phyloP scores from a whole-genome alignment of 2,888 invertebrate species.

The Tipula helvola region DNA sequence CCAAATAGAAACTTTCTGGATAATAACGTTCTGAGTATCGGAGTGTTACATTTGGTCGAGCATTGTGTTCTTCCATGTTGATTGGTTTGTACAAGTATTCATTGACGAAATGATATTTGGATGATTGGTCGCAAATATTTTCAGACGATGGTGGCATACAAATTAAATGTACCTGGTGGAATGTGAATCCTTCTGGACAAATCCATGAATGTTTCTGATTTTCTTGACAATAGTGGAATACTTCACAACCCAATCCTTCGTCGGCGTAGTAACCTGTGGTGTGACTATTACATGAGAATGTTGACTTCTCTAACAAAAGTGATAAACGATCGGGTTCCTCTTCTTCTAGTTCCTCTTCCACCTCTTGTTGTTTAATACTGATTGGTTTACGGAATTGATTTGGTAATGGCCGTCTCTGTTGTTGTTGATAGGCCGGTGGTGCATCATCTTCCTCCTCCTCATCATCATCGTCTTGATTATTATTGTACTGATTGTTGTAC shows the following conservation, averaged over 20 bases:
- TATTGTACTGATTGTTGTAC: neutral
- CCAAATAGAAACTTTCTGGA: slow-evolving; percentile 64
- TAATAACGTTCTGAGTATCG: slow-evolving; percentile 75
- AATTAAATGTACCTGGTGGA: slow-evolving; percentile 71
- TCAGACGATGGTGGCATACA: slow-evolving; percentile 87
- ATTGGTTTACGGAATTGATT: slow-evolving; percentile 6
- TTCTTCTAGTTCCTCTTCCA: slow-evolving; percentile 56
- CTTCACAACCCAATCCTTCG: slow-evolving; percentile 76
- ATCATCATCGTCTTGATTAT: neutral
- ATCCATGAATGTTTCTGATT: slow-evolving; percentile 85
- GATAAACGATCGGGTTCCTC: slow-evolving; percentile 78
- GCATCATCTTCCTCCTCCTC: neutral
- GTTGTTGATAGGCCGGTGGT: neutral
- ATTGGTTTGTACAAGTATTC: slow-evolving; percentile 83
- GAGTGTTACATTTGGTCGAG: slow-evolving; percentile 64
- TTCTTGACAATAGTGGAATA: slow-evolving; percentile 89
- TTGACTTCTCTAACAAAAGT: slow-evolving; percentile 65
- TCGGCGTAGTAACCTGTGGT: slow-evolving; percentile 88
- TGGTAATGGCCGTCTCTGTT: neutral
- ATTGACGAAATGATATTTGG: slow-evolving; percentile 84
- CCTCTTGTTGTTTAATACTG: slow-evolving; percentile 27
- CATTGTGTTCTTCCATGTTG: slow-evolving; percentile 69
- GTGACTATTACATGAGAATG: slow-evolving; percentile 66
- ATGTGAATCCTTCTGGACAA: slow-evolving; percentile 72
- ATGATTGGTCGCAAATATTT: slow-evolving; percentile 78